These are phyloP conservation scores for Babyrousa celebensis DNA, from an alignment of 2,797 vertebrate genomes.

Conservation along the genomic window DNA sequence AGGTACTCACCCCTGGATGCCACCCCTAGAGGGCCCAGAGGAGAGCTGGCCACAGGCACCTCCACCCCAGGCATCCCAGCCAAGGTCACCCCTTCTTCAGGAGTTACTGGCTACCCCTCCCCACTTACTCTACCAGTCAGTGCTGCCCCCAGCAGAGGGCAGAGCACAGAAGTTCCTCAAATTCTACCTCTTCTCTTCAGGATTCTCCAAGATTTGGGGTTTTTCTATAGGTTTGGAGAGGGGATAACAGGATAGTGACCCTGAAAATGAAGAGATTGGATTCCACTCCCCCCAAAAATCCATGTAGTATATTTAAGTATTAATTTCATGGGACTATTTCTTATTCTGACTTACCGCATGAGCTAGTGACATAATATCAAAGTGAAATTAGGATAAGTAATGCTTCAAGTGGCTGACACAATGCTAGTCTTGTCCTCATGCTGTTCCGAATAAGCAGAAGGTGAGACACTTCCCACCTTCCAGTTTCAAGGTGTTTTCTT, in stretches of 20 bases:
- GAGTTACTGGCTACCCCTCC: background rate
- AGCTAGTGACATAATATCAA: background rate
- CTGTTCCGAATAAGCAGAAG: background rate
- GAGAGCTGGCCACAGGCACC: conserved; percentile 84
- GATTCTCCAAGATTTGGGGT: conserved; percentile 55
- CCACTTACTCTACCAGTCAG: conserved; percentile 69
- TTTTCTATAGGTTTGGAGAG: conserved; percentile 75
- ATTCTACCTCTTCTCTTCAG: conserved; percentile 48
- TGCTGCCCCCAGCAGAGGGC: conserved; percentile 37
- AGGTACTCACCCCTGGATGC: conserved; percentile 82
- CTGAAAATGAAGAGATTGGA: conserved; percentile 75
- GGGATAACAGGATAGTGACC: background rate
- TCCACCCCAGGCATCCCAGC: conserved; percentile 80
- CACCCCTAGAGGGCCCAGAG: conserved; percentile 84
- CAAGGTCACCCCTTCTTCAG: conserved; percentile 59
- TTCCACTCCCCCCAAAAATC: background rate
- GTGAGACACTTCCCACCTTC: background rate
- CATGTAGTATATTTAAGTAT: background rate
- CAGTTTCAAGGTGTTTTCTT: background rate
- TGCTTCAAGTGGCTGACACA: background rate
- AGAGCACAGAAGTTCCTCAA: conserved; percentile 37
- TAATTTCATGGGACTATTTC: background rate
- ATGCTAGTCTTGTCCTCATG: background rate
- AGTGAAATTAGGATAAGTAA: background rate
- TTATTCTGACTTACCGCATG: background rate